Evolutionary conservation across 2,113 vertebrate species (phyloP), one percentile per base, ranked within the genome.

Genomic region (Oostethus manadensis): DNA sequence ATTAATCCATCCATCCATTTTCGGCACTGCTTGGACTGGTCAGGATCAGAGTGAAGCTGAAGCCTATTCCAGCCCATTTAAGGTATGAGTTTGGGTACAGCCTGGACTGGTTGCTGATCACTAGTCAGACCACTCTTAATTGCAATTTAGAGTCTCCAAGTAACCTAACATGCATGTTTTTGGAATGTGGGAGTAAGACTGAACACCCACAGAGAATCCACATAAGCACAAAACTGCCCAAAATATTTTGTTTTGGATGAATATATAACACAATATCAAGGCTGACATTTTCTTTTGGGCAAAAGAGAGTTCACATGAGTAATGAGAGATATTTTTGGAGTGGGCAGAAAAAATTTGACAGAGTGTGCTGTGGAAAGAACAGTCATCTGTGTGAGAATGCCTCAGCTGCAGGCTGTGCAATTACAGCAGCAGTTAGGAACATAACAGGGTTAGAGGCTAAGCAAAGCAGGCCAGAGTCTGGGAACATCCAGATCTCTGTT

Each of bases 401-500:
- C 73, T 74, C 70, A 72, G 75, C 69, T 82, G 71, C 68, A 77
- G 73, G 74, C 71, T 56, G 53, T 63, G 70, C 78, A 77, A 80
- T 82, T 75, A 83, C 58, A 58, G 82, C 54, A 64, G 66, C 73
- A 73, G 68, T 76, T 69, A 77, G 74, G 72, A 58, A 54, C 35
- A 56, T 77, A 86, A 88, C 73, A 51, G 82, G 75, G 77, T 88
- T 85, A 87, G 8, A 64, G 69, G 54, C 56, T 13, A 35, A 57
- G 45, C 50, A 54, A 58, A 73, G 51, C 60, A 57, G 55, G 56
- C 16, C 71, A 48, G 64, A 79, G 67, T 57, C 81, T 75, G 67
- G 70, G 68, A 85, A 75, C 68, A 77, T 73, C 70, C 47, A 69
- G 58, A 56, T 18, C 53, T 69, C 68, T 62, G 67, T 65, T 67